Conservation (phyloP, 1,140 invertebrate genomes). For the Drosophila auraria region DNA sequence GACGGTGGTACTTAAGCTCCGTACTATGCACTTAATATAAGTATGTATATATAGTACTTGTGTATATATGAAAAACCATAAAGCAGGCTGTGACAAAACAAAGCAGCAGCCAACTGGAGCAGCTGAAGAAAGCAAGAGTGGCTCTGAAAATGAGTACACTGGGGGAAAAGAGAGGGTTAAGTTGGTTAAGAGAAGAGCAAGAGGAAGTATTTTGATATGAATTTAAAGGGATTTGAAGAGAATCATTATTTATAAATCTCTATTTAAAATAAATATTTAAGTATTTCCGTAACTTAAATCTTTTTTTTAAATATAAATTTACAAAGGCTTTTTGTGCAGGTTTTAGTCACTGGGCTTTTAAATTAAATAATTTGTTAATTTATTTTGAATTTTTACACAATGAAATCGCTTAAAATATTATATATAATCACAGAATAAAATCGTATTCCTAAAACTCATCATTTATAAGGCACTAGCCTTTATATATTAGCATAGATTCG, state of each 20-base stretch:
- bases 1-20: conserved; percentile 4
- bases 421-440: too few relatives aligned
- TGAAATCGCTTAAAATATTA: too few relatives aligned
- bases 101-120: conserved; percentile 59
- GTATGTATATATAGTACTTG: conserved; percentile 16
- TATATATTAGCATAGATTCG: rapidly evolving
- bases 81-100: conserved; percentile 70
- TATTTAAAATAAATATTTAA: neutral
- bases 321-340: neutral
- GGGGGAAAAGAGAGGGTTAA: neutral
- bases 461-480: too few relatives aligned
- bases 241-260: rapidly evolving
- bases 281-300: too few relatives aligned
- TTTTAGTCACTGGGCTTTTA: too few relatives aligned
- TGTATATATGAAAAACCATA: conserved; percentile 52
- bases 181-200: neutral
- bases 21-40: conserved; percentile 10
- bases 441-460: too few relatives aligned
- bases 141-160: conserved; percentile 10
- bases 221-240: neutral
- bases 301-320: too few relatives aligned
- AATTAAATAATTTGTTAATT: too few relatives aligned
- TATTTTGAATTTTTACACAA: too few relatives aligned
- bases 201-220: neutral
- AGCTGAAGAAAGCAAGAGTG: conserved; percentile 73